Percentiles rank a stretch among this genome's conserved stretches.
phyloP scores from a whole-genome alignment of 2,113 vertebrate species.

The Aviceda subcristata region DNA sequence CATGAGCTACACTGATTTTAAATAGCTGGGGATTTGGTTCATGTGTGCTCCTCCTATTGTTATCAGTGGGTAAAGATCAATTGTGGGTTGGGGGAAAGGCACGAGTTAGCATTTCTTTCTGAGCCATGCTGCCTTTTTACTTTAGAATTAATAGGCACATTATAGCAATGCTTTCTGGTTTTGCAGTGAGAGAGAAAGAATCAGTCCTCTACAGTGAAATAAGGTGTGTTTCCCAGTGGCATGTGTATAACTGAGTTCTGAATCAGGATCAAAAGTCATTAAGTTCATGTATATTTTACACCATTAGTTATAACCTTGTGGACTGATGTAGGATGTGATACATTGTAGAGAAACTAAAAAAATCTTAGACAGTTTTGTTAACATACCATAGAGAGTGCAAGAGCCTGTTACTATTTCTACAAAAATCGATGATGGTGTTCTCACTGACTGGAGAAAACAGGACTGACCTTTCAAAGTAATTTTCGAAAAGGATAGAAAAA shows the following conservation, averaged over 20 bases:
- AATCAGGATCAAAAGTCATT: background rate
- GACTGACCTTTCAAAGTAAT: background rate
- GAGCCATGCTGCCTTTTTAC: background rate
- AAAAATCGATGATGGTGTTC: background rate
- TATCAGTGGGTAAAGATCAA: background rate
- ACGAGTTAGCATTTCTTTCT: background rate
- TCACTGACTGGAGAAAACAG: background rate
- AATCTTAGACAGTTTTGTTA: background rate
- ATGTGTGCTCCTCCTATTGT: background rate
- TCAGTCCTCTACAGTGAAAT: background rate
- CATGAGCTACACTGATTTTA: background rate
- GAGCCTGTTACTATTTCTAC: background rate
- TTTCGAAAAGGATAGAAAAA: background rate
- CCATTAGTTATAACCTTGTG: background rate
- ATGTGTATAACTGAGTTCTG: background rate
- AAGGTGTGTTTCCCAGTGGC: conserved; percentile 6
- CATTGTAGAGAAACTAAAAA: background rate
- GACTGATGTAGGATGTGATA: background rate
- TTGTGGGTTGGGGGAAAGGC: background rate
- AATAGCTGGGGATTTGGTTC: background rate
- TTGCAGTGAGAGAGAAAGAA: background rate
- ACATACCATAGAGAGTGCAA: background rate
- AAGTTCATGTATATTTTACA: background rate
- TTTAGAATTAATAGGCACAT: background rate
- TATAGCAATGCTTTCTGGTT: background rate